Conservation (phyloP, 53 echinoderm and acorn worm species). For the Temnopleurus reevesii region DNA sequence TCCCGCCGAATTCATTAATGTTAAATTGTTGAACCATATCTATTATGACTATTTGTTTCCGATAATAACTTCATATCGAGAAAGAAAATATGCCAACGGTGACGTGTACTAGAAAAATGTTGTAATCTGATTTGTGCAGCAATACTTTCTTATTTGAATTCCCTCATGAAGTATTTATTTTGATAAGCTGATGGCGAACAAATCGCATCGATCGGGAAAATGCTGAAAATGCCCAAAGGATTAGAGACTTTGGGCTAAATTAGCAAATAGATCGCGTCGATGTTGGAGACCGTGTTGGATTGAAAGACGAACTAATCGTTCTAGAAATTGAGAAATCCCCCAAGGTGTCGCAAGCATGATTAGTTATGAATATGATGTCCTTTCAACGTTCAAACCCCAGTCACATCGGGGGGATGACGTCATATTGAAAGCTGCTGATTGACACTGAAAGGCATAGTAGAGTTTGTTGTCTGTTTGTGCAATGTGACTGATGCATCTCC, state of each 20-base stretch:
- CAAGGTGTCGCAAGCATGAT: conserved; percentile 25
- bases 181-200: conserved; percentile 7
- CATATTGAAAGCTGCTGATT: too few relatives aligned
- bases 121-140: background rate
- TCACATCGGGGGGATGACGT: too few relatives aligned
- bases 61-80: too few relatives aligned
- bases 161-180: background rate
- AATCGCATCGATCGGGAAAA: conserved; percentile 2
- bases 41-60: too few relatives aligned
- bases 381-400: too few relatives aligned
- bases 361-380: conserved; percentile 37
- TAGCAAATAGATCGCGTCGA: background rate
- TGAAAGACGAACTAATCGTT: conserved; percentile 14
- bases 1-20: too few relatives aligned
- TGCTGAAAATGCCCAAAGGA: background rate
- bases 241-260: background rate
- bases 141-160: background rate
- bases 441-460: too few relatives aligned
- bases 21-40: too few relatives aligned
- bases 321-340: conserved; percentile 26
- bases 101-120: too few relatives aligned
- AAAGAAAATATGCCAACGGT: too few relatives aligned
- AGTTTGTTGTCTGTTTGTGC: too few relatives aligned
- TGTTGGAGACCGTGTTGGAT: background rate
- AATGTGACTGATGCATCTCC: too few relatives aligned